phyloP scores from a whole-genome alignment of 2,888 invertebrate genomes.

The Plagodis dolabraria region DNA sequence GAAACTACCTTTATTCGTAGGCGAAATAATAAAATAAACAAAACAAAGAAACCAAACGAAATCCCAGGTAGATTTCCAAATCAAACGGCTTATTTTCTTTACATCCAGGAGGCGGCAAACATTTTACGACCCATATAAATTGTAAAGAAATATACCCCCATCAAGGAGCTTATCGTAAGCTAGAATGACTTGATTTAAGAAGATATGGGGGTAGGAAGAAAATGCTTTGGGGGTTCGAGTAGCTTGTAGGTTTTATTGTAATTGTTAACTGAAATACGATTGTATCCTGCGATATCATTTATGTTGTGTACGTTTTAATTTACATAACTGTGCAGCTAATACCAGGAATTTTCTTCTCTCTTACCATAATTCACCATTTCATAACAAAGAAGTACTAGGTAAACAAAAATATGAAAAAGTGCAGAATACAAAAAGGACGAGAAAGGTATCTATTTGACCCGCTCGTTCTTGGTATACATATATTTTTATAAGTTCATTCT shows the following conservation, averaged over 20 bases:
- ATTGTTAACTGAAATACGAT: background rate
- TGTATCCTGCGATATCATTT: too few species aligned
- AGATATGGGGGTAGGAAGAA: constrained; percentile 22
- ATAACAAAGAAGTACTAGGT: too few species aligned
- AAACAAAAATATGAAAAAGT: too few species aligned
- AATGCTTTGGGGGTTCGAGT: constrained; percentile 1
- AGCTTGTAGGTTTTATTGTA: background rate
- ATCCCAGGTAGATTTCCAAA: constrained; percentile 24
- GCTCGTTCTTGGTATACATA: too few species aligned
- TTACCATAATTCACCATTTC: too few species aligned
- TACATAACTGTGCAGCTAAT: too few species aligned
- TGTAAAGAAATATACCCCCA: constrained; percentile 51
- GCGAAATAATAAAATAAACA: background rate
- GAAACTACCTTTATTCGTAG: background rate
- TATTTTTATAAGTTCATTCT: too few species aligned
- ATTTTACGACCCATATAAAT: constrained; percentile 54
- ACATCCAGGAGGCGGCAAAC: constrained; percentile 38
- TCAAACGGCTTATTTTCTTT: constrained; percentile 35
- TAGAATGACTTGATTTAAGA: constrained; percentile 29
- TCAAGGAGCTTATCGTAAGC: constrained; percentile 43
- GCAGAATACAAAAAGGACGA: too few species aligned
- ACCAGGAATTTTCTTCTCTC: too few species aligned
- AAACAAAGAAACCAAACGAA: constrained; percentile 18
- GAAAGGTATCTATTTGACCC: too few species aligned
- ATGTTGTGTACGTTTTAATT: too few species aligned